Conservation (phyloP, 1,140 invertebrate genomes). For the Drosophila malerkotliana region DNA sequence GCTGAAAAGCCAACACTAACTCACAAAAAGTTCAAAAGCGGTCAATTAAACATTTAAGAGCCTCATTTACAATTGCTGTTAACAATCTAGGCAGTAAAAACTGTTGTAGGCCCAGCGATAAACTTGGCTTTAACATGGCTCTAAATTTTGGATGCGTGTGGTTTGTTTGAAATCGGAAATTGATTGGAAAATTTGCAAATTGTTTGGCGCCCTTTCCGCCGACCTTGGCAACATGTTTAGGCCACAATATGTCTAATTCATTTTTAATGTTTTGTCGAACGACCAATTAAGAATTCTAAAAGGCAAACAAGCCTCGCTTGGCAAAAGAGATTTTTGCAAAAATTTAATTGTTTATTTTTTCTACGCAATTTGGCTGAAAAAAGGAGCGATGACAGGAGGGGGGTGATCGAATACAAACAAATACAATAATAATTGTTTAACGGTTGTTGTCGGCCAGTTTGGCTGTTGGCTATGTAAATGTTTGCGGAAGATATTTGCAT, state of each 20-base stretch:
- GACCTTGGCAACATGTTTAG: conserved; percentile 19
- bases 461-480: conserved; percentile 67
- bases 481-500: conserved; percentile 79
- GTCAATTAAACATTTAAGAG: conserved; percentile 52
- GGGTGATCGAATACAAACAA: conserved; percentile 34
- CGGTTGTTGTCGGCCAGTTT: conserved; percentile 48
- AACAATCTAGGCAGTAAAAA: conserved; percentile 23
- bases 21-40: conserved; percentile 32
- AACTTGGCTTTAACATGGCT: conserved; percentile 4
- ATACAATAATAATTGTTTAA: conserved; percentile 72
- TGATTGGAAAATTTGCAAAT: conserved; percentile 18
- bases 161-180: conserved; percentile 27
- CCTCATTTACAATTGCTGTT: conserved; percentile 45
- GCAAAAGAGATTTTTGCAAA: conserved; percentile 32
- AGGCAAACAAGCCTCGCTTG: neutral
- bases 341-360: conserved; percentile 46
- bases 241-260: conserved; percentile 31
- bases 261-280: conserved; percentile 30
- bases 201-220: conserved; percentile 18
- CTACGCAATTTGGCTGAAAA: conserved; percentile 30
- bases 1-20: neutral
- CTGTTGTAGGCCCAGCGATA: conserved; percentile 17
- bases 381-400: conserved; percentile 8
- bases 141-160: neutral
- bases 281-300: conserved; percentile 40